Conservation (phyloP, 2,113 vertebrate genomes). For the Antigone vipio region DNA sequence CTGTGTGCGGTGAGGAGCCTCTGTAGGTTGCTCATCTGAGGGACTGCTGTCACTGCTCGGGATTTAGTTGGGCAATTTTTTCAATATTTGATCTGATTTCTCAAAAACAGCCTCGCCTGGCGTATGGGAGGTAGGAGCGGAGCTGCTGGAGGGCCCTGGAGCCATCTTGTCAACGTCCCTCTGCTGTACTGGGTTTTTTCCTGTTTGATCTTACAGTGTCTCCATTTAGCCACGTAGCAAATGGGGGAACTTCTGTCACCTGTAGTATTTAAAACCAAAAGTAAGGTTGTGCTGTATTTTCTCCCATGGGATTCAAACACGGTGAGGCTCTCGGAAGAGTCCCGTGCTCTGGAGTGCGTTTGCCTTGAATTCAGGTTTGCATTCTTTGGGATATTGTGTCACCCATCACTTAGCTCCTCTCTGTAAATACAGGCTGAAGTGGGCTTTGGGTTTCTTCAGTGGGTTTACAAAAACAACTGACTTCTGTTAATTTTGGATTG, state of each 20-base stretch:
- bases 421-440: not conserved
- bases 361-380: not conserved
- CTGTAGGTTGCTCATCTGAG: not conserved
- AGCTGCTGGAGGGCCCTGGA: not conserved
- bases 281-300: not conserved
- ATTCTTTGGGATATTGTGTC: not conserved
- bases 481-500: not conserved
- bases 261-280: not conserved
- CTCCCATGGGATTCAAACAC: not conserved
- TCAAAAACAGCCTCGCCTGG: not conserved
- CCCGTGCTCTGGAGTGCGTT: fast-evolving
- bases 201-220: not conserved
- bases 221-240: not conserved
- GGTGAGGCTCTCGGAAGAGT: not conserved
- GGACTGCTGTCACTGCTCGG: not conserved
- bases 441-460: not conserved
- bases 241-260: not conserved
- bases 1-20: not conserved
- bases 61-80: not conserved
- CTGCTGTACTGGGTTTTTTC: not conserved
- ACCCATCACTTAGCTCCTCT: not conserved
- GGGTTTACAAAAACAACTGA: not conserved
- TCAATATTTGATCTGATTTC: not conserved
- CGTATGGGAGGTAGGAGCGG: not conserved
- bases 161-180: not conserved